These are phyloP conservation scores for Drosophila equinoxialis DNA, from an alignment of 1,140 invertebrate species.

Conservation along the genomic window DNA sequence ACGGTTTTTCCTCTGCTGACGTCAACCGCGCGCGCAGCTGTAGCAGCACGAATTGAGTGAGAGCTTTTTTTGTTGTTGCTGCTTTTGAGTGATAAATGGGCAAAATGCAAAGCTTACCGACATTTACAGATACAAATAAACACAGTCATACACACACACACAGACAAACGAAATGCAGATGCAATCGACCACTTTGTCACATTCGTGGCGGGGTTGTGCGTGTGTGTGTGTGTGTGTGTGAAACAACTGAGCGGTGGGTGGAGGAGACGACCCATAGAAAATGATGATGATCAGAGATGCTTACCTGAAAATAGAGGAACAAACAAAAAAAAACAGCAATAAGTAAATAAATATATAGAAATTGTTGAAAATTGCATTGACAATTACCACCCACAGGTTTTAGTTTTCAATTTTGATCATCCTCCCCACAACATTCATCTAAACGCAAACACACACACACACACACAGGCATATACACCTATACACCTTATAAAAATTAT, in stretches of 20 bases:
- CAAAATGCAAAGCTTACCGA: slow-evolving; percentile 46
- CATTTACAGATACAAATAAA: slow-evolving; percentile 4
- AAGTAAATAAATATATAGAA: slow-evolving; percentile 36
- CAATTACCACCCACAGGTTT: slow-evolving; percentile 20
- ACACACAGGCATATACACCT: no score
- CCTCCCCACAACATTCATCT: not conserved
- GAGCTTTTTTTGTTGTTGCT: slow-evolving; percentile 49
- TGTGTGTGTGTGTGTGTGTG: not conserved
- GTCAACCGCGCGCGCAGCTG: slow-evolving; percentile 11
- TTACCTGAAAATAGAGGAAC: slow-evolving; percentile 54
- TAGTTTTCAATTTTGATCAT: slow-evolving; percentile 10
- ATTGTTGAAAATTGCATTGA: slow-evolving; percentile 30
- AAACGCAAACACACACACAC: not conserved
- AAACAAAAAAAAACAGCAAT: not conserved
- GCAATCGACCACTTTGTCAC: slow-evolving; percentile 6
- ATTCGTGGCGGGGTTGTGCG: not conserved
- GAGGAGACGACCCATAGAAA: not conserved
- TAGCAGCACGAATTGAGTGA: slow-evolving; percentile 32
- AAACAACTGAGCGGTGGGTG: not conserved
- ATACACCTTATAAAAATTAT: not conserved
- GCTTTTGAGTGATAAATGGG: slow-evolving; percentile 24
- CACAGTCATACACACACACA: slow-evolving; percentile 3
- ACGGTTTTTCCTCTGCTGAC: slow-evolving; percentile 34
- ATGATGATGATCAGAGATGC: slow-evolving; percentile 38
- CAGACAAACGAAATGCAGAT: slow-evolving; percentile 7